Evolutionary conservation across 2,797 vertebrate species (phyloP), one percentile per base, ranked within the genome.

Genomic region (Hyperoplus lanceolatus): DNA sequence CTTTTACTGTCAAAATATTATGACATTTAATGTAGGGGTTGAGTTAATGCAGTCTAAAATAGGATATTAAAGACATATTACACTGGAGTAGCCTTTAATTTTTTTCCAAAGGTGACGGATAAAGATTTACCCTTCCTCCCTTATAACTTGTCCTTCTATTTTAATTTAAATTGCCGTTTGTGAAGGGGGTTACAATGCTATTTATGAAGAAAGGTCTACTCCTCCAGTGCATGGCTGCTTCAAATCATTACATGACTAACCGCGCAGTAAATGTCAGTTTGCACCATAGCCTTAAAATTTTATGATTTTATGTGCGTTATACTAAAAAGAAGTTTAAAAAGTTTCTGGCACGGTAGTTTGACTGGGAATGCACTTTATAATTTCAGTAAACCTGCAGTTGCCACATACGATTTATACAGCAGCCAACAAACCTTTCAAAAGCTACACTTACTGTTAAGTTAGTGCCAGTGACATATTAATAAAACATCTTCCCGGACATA

Each of bases 211-310:
- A 84, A 81, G 66, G 68, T 87, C 80, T 80, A 12, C 62, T 54
- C 81, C 55, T 86, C 69, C 79, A 56, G 85, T 83, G 79, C 57
- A 77, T n/a, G 3, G 38, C 85, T 66, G 46, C 56, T 0, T 80
- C 5, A 62, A 77, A 65, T 48, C 78, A 79, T 73, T 53, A 75
- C 54, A 67, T 11, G 16, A 69, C 61, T 66, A 79, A 82, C 42
- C 71, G 72, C 75, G 78, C 64, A 57, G 76, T 79, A 88, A 90
- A 89, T 87, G 87, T 89, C 88, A 90, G 70, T 77, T 83, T 84
- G 63, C 63, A 62, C 77, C 75, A 41, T 57, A 72, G 68, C 61
- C 50, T 54, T 58, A 79, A 59, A 42, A 73, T 91, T 83, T 86
- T 68, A 83, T 82, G 81, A 87, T n/a, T n/a, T n/a, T n/a, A 67